Conservation (phyloP, 2,888 invertebrate genomes). For the Acleris sparsana region DNA sequence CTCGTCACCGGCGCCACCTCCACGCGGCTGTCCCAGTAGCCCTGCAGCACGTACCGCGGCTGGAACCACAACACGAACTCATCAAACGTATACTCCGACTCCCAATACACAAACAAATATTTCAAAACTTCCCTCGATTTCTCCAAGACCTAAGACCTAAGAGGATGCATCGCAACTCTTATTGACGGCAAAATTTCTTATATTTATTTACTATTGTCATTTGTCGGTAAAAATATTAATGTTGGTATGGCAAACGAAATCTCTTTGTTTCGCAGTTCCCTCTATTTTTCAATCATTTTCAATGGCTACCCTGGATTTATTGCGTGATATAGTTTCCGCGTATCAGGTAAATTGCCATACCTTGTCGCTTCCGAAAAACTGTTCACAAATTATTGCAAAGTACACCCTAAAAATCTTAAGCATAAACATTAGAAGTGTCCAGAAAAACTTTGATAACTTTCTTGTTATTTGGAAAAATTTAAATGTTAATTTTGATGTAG, state of each 20-base stretch:
- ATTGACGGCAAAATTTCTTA: too few relatives aligned
- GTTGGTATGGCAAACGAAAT: too few relatives aligned
- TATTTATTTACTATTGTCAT: too few relatives aligned
- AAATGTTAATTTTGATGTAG: conserved; percentile 10
- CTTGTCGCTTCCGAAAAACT: neutral
- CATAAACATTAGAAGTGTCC: conserved; percentile 18
- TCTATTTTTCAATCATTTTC: neutral
- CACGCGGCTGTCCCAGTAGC: conserved; percentile 98
- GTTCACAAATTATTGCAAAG: neutral
- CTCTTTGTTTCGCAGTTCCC: too few relatives aligned
- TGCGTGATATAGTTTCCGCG: neutral
- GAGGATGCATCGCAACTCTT: too few relatives aligned
- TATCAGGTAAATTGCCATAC: conserved; percentile 10
- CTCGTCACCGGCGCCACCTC: conserved; percentile 95
- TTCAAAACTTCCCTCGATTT: too few relatives aligned
- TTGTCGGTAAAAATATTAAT: too few relatives aligned
- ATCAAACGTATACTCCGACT: too few relatives aligned
- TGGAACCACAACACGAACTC: conserved; percentile 57
- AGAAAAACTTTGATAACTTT: conserved; percentile 16
- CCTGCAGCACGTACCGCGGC: conserved; percentile 90
- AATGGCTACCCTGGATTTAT: neutral
- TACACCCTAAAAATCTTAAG: conserved; percentile 11
- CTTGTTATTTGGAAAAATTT: conserved; percentile 4
- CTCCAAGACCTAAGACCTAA: too few relatives aligned
- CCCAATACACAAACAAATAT: too few relatives aligned